These are phyloP conservation scores for Stenodema calcarata DNA, from an alignment of 2,888 invertebrate species.

Conservation along the genomic window DNA sequence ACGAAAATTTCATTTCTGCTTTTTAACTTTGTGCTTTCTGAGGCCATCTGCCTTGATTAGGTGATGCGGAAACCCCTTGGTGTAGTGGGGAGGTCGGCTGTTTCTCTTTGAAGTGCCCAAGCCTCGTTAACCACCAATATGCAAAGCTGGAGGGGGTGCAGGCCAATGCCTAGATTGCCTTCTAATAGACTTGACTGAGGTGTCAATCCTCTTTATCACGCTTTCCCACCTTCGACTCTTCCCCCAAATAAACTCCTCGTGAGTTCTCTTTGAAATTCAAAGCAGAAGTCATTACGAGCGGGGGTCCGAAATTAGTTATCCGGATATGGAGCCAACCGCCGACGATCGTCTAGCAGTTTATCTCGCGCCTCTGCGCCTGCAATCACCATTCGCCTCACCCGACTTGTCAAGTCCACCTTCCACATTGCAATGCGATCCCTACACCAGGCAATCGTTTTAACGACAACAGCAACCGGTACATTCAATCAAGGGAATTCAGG, in stretches of 20 bases:
- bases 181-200: conserved; percentile 53
- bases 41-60: conserved; percentile 52
- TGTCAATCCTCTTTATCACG: conserved; percentile 51
- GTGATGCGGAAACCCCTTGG: conserved; percentile 9
- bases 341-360: conserved; percentile 19
- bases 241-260: conserved; percentile 44
- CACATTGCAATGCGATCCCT: too few species aligned
- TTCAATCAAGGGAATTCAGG: too few species aligned
- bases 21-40: conserved; percentile 47
- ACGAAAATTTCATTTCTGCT: conserved; percentile 55
- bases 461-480: too few species aligned
- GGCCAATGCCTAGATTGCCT: conserved; percentile 49
- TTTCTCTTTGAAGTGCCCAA: conserved; percentile 53
- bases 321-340: conserved; percentile 31
- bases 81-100: background rate
- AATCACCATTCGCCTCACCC: background rate
- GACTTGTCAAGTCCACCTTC: background rate
- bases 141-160: conserved; percentile 36
- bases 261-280: conserved; percentile 46
- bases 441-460: too few species aligned
- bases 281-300: conserved; percentile 43
- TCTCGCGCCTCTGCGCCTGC: background rate
- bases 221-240: conserved; percentile 49
- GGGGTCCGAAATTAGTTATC: conserved; percentile 41
- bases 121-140: conserved; percentile 54